phyloP scores from a whole-genome alignment of 2,797 vertebrate species.

The Octomys mimax region DNA sequence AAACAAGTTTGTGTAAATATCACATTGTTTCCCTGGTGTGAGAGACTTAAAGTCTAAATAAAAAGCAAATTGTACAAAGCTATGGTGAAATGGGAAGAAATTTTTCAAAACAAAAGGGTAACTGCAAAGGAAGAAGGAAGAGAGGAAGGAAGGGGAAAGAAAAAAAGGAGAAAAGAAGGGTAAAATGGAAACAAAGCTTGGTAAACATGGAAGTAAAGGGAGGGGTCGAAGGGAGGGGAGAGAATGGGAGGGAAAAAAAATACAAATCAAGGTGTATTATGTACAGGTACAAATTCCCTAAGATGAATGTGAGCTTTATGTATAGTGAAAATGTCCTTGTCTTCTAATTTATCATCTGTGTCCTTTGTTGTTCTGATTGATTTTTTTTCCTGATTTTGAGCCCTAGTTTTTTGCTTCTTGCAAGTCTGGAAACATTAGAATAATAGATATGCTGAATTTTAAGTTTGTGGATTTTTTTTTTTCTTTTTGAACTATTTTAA shows the following conservation, averaged over 20 bases:
- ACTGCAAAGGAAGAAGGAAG: no score
- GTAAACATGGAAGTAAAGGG: not conserved
- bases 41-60: not conserved
- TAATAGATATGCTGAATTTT: constrained; percentile 13
- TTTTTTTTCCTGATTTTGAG: not conserved
- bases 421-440: not conserved
- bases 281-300: not conserved
- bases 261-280: not conserved
- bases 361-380: not conserved
- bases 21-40: not conserved
- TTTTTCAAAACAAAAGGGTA: not conserved
- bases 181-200: not conserved
- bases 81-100: not conserved
- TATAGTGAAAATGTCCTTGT: not conserved
- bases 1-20: not conserved
- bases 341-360: not conserved
- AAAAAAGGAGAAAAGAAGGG: not conserved
- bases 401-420: not conserved
- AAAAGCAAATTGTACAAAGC: not conserved
- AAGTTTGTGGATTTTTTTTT: not conserved
- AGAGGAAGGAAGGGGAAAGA: not conserved
- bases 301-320: not conserved
- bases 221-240: not conserved
- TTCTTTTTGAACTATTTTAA: constrained; percentile 7
- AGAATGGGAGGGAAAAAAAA: not conserved